phyloP scores from a whole-genome alignment of 2,113 vertebrate genomes.

The Suricata suricatta region DNA sequence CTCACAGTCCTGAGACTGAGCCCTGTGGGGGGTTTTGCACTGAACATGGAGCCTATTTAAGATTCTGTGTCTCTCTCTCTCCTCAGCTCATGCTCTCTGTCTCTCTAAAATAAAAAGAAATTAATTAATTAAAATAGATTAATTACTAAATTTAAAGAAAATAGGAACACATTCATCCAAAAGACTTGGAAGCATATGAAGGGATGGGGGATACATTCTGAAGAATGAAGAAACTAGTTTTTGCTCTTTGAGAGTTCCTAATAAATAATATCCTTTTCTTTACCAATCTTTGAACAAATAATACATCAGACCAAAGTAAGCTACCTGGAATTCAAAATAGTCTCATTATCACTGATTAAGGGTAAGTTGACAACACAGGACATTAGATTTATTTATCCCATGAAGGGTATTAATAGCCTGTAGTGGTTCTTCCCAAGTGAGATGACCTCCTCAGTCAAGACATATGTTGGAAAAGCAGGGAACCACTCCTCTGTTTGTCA shows the following conservation, averaged over 20 bases:
- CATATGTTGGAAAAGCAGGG: not conserved
- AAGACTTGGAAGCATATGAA: not conserved
- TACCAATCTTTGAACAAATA: not conserved
- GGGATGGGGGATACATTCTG: not conserved
- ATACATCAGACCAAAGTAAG: not conserved
- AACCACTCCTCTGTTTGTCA: not conserved
- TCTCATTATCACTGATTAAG: not conserved
- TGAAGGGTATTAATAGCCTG: not conserved
- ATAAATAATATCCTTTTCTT: not conserved
- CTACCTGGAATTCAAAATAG: not conserved
- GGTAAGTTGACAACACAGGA: not conserved
- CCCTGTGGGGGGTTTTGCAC: too few species aligned
- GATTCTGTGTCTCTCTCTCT: too few species aligned
- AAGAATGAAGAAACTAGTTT: not conserved
- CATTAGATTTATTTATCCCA: not conserved
- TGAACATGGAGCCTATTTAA: too few species aligned
- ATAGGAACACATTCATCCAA: not conserved
- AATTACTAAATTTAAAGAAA: not conserved
- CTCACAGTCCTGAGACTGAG: too few species aligned
- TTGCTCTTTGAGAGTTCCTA: not conserved
- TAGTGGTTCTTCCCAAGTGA: not conserved
- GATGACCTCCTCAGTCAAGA: not conserved
- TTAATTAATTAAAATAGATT: not conserved
- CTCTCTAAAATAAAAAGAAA: too few species aligned
- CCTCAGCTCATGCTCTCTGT: too few species aligned